Percentiles rank a stretch among this genome's conserved stretches.
phyloP scores from a whole-genome alignment of 2,797 vertebrate species.

The Dendrocincla fuliginosa region DNA sequence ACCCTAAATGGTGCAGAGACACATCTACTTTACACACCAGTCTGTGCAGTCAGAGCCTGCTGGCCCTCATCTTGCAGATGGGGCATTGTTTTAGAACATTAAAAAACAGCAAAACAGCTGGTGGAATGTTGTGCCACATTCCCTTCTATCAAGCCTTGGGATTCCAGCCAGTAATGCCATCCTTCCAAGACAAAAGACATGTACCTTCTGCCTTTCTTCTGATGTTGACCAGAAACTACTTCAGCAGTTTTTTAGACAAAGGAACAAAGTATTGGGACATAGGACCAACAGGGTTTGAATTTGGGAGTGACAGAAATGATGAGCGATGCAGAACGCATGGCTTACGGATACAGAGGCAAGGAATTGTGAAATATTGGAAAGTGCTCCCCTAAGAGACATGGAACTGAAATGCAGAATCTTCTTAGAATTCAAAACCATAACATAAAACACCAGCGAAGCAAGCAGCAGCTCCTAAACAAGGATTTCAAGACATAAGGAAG shows the following conservation, averaged over 20 bases:
- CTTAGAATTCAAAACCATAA: constrained; percentile 6
- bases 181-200: constrained; percentile 25
- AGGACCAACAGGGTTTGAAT: neutral
- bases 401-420: constrained; percentile 17
- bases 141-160: neutral
- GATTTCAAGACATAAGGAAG: constrained; percentile 48
- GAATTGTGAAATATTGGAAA: neutral
- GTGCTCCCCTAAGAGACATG: neutral
- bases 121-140: neutral
- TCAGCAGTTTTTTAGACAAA: neutral
- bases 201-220: constrained; percentile 10
- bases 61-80: neutral
- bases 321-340: neutral
- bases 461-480: neutral
- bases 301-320: neutral
- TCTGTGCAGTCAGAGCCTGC: neutral
- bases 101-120: neutral
- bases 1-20: neutral
- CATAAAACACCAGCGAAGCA: constrained; percentile 13
- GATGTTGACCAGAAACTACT: neutral
- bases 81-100: neutral
- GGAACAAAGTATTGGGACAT: neutral
- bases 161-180: neutral
- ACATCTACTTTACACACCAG: neutral
- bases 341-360: neutral